Base-by-base conservation (phyloP, 1,140 invertebrate species). In the Nylanderia fulva region DNA sequence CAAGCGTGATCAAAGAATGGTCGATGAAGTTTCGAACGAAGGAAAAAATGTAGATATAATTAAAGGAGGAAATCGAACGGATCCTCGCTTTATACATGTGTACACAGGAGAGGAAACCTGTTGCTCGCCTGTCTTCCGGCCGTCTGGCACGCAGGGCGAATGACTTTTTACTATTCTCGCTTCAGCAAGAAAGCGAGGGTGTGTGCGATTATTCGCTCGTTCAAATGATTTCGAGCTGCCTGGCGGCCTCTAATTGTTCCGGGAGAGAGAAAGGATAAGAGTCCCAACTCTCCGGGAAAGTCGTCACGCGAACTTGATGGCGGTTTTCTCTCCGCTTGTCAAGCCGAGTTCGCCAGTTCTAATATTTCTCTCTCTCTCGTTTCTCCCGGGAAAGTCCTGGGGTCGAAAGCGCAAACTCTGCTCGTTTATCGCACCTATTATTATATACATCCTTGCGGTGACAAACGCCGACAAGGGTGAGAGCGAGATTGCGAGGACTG, bases 71-170 rank as follows among this genome's bases (percentile, higher is more conserved):
- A 82, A 82, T 71, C 52, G 66, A n/a, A 36, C 64, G 48, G 52
- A 56, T 45, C 42, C 42, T 24, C 48, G 48, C 24, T 71, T 72
- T 58, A 15, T 45, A 58, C 21, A 39, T 82, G 77, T 82, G 52
- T 80, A 52, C 36, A 80, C 36, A 82, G 66, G 36, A 71, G 36
- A 56, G 77, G 52, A 36, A 58, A 82, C 77, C 77, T 82, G 77
- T 82, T 82, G 77, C 77, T 82, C n/a, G 77, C 36, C 66, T 71
- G 66, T 82, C 66, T 82, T 82, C 66, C 36, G 24, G 36, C 77
- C 66, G 66, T 69, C 77, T 82, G 54, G 64, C 66, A 82, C 66
- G 52, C 52, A 56, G 66, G 52, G 52, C 52, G 36, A 80, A 64
- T n/a, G 52, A 82, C 77, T 82, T 80, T 82, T 82, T 72, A 42